Conservation (phyloP, 2,888 invertebrate species). For the Diarsia mendica region DNA sequence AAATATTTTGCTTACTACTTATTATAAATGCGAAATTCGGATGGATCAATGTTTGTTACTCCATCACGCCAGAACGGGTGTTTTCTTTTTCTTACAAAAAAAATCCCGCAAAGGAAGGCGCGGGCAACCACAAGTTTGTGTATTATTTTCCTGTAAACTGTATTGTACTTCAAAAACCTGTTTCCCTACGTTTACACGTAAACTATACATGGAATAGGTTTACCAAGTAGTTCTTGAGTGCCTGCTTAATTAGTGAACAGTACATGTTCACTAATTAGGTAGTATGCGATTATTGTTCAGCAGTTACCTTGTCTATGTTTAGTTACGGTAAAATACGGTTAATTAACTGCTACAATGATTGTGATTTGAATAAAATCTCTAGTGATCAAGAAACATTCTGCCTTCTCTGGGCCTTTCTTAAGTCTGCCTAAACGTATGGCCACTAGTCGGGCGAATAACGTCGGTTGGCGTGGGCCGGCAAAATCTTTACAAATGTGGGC, state of each 20-base stretch:
- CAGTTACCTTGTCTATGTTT: background rate
- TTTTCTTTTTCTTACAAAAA: too few relatives aligned
- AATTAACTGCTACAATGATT: background rate
- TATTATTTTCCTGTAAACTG: too few relatives aligned
- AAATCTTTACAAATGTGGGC: constrained; percentile 90
- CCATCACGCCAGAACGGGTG: too few relatives aligned
- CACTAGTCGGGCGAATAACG: constrained; percentile 79
- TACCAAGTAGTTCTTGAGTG: background rate
- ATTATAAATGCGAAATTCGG: too few relatives aligned
- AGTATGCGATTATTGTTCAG: background rate
- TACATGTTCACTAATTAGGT: background rate
- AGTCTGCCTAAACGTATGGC: constrained; percentile 82
- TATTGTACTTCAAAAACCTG: too few relatives aligned
- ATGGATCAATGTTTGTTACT: too few relatives aligned
- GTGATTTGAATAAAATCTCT: background rate
- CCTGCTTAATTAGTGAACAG: background rate
- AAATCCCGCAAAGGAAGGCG: too few relatives aligned
- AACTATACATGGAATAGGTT: too few relatives aligned
- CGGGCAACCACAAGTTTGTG: too few relatives aligned
- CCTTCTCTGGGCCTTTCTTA: constrained; percentile 55
- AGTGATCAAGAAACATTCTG: background rate
- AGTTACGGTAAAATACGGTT: background rate
- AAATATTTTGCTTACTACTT: too few relatives aligned
- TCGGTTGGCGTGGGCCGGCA: constrained; percentile 81
- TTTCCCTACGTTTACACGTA: too few relatives aligned